Evolutionary conservation across 2,888 invertebrate genomes (phyloP).

Genomic region (Tetramorium bicarinatum): DNA sequence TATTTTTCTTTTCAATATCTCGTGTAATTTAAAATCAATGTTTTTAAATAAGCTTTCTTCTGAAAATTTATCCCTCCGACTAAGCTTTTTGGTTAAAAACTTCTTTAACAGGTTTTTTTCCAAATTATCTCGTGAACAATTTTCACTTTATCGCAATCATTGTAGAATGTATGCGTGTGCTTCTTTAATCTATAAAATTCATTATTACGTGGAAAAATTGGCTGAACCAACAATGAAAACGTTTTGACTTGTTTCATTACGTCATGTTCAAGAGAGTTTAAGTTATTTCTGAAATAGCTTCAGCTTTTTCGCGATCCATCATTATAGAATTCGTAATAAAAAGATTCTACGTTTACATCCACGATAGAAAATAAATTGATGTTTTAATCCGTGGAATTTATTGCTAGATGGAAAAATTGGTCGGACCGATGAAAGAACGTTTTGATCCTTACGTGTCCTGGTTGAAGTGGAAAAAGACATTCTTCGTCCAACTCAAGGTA

Average conservation of each 20-base stretch:
- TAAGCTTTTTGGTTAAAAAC: background rate
- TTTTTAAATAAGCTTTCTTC: conserved; percentile 17
- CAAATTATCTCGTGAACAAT: background rate
- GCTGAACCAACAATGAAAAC: background rate
- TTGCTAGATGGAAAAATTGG: conserved; percentile 12
- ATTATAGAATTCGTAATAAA: conserved; percentile 14
- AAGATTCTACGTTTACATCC: background rate
- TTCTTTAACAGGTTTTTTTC: background rate
- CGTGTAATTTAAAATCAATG: background rate
- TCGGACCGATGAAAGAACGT: conserved; percentile 8
- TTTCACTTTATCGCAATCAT: background rate
- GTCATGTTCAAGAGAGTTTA: background rate
- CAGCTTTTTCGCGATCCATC: background rate
- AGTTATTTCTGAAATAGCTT: conserved; percentile 17
- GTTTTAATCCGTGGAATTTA: conserved; percentile 71
- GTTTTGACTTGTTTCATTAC: background rate
- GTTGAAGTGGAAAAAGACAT: conserved; percentile 35
- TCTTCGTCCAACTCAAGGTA: conserved; percentile 33
- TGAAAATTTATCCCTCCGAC: background rate
- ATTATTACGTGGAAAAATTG: background rate
- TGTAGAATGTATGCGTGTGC: background rate
- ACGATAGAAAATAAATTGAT: conserved; percentile 27
- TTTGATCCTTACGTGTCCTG: conserved; percentile 5
- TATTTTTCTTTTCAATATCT: background rate
- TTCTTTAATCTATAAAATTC: conserved; percentile 69